Conservation (phyloP, 2,888 invertebrate genomes). For the Micoletzkya japonica region DNA sequence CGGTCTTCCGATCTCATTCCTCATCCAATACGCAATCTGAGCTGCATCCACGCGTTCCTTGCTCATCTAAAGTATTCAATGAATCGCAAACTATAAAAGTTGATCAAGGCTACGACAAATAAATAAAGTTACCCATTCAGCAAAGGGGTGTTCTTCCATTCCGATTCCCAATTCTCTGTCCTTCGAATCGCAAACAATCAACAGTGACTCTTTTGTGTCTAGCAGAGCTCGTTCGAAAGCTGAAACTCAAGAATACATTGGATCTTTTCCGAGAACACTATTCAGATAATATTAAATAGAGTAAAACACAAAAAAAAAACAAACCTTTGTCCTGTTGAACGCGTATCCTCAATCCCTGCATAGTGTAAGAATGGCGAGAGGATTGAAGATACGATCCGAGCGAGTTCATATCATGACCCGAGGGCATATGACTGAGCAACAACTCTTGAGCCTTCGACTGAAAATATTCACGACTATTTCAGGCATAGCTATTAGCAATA, state of each 20-base stretch:
- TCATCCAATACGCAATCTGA: slow-evolving; percentile 53
- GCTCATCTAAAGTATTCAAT: slow-evolving; percentile 6
- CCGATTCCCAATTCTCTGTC: slow-evolving; percentile 59
- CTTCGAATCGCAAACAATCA: slow-evolving; percentile 59
- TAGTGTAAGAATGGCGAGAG: slow-evolving; percentile 53
- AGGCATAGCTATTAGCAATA: background rate
- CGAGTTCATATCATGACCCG: slow-evolving; percentile 53
- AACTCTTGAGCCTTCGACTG: slow-evolving; percentile 24
- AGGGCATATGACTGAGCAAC: slow-evolving; percentile 54
- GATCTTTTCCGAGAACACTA: background rate
- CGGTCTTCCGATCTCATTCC: slow-evolving; percentile 47
- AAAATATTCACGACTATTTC: background rate
- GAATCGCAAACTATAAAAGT: background rate
- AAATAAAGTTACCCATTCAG: slow-evolving; percentile 13
- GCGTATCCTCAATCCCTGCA: slow-evolving; percentile 53
- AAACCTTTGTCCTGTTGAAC: slow-evolving; percentile 58
- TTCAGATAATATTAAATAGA: background rate
- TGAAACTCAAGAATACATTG: slow-evolving; percentile 30
- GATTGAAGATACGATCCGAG: slow-evolving; percentile 47
- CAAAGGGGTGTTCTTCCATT: slow-evolving; percentile 33
- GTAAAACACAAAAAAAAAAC: background rate
- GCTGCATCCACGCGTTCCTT: slow-evolving; percentile 29
- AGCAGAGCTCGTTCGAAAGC: slow-evolving; percentile 54
- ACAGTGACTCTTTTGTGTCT: slow-evolving; percentile 54
- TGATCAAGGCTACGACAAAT: background rate